Percentiles rank a stretch among this genome's conserved stretches.
These are phyloP conservation scores for Drusus annulatus DNA, from an alignment of 1,140 invertebrate species.

Conservation along the genomic window DNA sequence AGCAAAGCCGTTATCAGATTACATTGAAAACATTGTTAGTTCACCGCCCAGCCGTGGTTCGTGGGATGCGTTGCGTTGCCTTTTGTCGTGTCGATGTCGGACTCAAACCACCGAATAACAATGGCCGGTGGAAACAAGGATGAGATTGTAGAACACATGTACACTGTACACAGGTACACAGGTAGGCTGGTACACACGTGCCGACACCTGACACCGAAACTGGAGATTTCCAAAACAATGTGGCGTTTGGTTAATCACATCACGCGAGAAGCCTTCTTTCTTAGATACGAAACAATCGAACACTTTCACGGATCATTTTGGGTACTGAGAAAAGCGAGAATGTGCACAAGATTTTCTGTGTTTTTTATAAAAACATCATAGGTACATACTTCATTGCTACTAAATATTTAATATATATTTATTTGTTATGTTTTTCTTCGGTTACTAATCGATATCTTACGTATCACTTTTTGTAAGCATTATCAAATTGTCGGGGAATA, in stretches of 20 bases:
- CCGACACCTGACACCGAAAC: constrained; percentile 28
- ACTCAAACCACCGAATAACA: constrained; percentile 11
- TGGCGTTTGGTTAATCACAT: constrained; percentile 21
- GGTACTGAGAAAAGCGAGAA: background rate
- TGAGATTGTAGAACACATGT: background rate
- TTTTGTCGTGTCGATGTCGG: background rate
- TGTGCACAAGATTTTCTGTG: too few species aligned
- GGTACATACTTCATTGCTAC: too few species aligned
- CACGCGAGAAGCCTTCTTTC: constrained; percentile 17
- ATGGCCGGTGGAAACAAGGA: constrained; percentile 31
- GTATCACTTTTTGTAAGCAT: too few species aligned
- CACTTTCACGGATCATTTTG: constrained; percentile 13
- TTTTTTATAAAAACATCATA: too few species aligned
- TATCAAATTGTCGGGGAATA: too few species aligned
- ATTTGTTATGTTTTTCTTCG: too few species aligned
- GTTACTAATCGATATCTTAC: too few species aligned
- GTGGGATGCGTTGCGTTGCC: constrained; percentile 5
- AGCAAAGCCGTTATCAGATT: background rate
- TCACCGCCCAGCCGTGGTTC: background rate
- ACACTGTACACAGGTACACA: too few species aligned
- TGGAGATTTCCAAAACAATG: constrained; percentile 27
- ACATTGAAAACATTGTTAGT: background rate
- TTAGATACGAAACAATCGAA: constrained; percentile 9
- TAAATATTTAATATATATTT: too few species aligned
- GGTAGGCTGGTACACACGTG: background rate